phyloP scores from a whole-genome alignment of 2,113 vertebrate species.

The Rhea americana region DNA sequence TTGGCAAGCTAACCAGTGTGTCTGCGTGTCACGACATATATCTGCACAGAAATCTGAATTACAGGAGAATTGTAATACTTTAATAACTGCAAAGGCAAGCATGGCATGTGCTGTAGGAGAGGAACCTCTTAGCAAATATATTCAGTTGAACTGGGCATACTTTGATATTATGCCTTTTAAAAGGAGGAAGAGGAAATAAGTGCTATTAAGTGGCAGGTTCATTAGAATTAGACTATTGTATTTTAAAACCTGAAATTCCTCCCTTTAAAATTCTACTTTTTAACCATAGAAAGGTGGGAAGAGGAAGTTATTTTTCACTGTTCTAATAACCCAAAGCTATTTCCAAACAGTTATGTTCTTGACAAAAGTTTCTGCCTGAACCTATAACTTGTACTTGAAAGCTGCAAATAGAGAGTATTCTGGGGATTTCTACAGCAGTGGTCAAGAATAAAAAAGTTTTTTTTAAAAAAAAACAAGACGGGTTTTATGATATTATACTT shows the following conservation, averaged over 20 bases:
- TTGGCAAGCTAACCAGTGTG: not conserved
- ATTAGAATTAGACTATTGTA: not conserved
- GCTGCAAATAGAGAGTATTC: not conserved
- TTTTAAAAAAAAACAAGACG: conserved; percentile 1
- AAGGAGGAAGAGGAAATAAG: not conserved
- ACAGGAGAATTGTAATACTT: not conserved
- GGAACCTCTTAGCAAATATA: not conserved
- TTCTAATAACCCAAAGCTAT: not conserved
- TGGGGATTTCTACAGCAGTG: not conserved
- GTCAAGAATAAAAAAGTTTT: not conserved
- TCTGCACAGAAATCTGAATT: not conserved
- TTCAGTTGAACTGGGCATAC: not conserved
- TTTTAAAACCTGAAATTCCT: not conserved
- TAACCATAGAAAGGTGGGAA: not conserved
- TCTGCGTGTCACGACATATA: not conserved
- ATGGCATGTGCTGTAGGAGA: not conserved
- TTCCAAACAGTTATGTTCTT: not conserved
- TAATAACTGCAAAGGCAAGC: not conserved
- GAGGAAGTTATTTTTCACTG: not conserved
- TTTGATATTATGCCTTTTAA: not conserved
- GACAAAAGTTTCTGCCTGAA: not conserved
- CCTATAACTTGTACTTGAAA: not conserved
- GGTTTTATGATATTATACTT: not conserved
- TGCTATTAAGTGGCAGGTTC: not conserved
- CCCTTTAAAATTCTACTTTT: not conserved